Evolutionary conservation across 2,888 invertebrate species (phyloP).

Genomic region (Elysia crispata): DNA sequence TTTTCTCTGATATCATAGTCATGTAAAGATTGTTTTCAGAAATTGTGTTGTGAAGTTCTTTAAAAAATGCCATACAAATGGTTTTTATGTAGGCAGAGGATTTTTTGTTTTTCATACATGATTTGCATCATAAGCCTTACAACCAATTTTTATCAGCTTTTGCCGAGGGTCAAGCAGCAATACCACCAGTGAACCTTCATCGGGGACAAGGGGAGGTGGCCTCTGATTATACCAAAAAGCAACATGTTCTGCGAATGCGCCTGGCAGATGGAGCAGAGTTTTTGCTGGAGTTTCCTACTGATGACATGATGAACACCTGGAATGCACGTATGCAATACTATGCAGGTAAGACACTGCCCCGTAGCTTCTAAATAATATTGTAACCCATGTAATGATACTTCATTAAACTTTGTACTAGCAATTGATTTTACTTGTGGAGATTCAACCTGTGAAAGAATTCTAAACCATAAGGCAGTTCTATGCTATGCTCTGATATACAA

Average conservation of each 20-base stretch:
- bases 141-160: conserved; percentile 86
- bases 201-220: conserved; percentile 91
- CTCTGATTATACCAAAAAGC: conserved; percentile 95
- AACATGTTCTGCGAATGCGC: conserved; percentile 85
- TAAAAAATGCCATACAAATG: too few relatives aligned
- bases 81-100: too few relatives aligned
- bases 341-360: conserved; percentile 80
- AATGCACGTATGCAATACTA: conserved; percentile 94
- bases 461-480: not conserved
- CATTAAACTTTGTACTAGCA: too few relatives aligned
- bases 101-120: too few relatives aligned
- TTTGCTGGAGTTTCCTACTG: conserved; percentile 87
- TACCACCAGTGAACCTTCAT: conserved; percentile 87
- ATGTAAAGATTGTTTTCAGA: too few relatives aligned
- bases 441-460: not conserved
- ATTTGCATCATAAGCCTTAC: too few relatives aligned
- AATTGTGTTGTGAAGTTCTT: too few relatives aligned
- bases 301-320: conserved; percentile 91
- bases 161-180: conserved; percentile 90
- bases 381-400: too few relatives aligned
- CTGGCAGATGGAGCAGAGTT: conserved; percentile 95
- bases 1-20: too few relatives aligned
- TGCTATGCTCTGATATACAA: too few relatives aligned
- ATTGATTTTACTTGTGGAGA: too few relatives aligned
- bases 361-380: not conserved